Base-by-base conservation (phyloP, 2,888 invertebrate species). In the Saturnia pavonia region DNA sequence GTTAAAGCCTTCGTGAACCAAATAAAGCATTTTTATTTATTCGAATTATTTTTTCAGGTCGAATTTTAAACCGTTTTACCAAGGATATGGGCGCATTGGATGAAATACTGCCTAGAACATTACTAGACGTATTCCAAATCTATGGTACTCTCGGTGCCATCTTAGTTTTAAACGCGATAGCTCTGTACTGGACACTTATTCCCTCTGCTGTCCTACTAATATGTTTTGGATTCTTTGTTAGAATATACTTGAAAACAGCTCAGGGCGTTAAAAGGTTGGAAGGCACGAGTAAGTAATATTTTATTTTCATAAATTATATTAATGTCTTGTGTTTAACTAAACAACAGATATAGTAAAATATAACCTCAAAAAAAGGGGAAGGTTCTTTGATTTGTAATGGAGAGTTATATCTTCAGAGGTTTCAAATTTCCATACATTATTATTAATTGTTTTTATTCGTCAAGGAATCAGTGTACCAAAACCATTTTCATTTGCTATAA, bases 61-160 rank as follows among this genome's bases (percentile, higher is more conserved):
- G 97, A 70, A 97, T 98, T 74, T 92, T 98, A 66, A 94, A 94
- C 76, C 87, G 98, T 69, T 98, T 98, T 82, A 96, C 98, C 6
- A 98, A 98, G 85, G 98, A 98, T 85, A 96, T 97, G 84, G 97
- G 97, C 0, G 95, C 96, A 0, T 94, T 97, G 71, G 97, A 98
- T 82, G 97, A 97, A 82, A 90, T 96, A 68, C 85, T 97, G 65
- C 97, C 97, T 0, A 95, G 96, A 78, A 95, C 96, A 0, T 86
- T 96, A 27, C 84, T 97, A 43, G 96, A 97, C 81, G 95, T 96
- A 1, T 88, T 95, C 4, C 96, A 96, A 85, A 94, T 94, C 65
- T 92, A 91, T 74, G 85, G 91, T 72, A 89, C 88, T 1, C 78
- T 95, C 80, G 19, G 91, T 0, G 95, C 95, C 9, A 95, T 96